A percentile compares a stretch with the other conserved stretches of the same genome.
These are phyloP conservation scores for Micrasema longulum DNA, from an alignment of 1,140 invertebrate species.

Conservation along the genomic window DNA sequence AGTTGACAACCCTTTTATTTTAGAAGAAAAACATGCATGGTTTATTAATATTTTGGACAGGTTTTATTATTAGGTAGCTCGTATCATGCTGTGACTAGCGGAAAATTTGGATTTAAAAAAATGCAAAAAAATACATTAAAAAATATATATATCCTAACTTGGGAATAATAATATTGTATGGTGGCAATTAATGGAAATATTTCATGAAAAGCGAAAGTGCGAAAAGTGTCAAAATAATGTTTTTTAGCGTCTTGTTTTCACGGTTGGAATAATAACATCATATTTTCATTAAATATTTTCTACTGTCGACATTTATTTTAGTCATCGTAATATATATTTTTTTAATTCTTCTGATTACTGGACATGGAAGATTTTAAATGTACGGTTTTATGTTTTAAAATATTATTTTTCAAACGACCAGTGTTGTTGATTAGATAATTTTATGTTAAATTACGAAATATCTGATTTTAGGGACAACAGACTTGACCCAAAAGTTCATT, in stretches of 20 bases:
- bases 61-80: too few species aligned
- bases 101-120: too few species aligned
- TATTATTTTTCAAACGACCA: not conserved
- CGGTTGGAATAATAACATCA: too few species aligned
- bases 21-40: too few species aligned
- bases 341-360: not conserved
- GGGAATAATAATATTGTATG: constrained; percentile 11
- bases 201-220: not conserved
- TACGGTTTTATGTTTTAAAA: constrained; percentile 7
- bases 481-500: constrained; percentile 39
- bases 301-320: not conserved
- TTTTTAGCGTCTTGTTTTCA: constrained; percentile 11
- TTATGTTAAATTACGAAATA: not conserved
- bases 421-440: constrained; percentile 7
- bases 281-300: too few species aligned
- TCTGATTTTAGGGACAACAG: constrained; percentile 43
- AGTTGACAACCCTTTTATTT: too few species aligned
- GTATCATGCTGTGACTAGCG: too few species aligned
- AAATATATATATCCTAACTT: too few species aligned
- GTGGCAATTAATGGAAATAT: not conserved
- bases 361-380: constrained; percentile 32
- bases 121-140: too few species aligned
- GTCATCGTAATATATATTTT: not conserved
- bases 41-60: too few species aligned
- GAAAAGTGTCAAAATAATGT: constrained; percentile 5